Evolutionary conservation across 2,888 invertebrate genomes (phyloP), one percentile per base, ranked within the genome.

Genomic region (Scaptomyza polygonia): DNA sequence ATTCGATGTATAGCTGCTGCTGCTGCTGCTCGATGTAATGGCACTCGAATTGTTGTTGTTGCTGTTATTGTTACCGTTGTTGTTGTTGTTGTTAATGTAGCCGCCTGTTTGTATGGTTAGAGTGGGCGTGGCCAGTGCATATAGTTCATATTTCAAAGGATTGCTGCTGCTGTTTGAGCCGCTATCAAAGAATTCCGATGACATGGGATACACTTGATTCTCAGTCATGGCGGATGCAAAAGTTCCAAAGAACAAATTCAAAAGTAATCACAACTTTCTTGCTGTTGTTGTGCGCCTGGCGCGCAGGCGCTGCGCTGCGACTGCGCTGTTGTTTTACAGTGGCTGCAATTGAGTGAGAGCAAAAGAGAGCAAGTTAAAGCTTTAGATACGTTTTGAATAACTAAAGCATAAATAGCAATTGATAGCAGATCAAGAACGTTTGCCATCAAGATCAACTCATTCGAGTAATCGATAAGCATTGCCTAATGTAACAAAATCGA

Each of bases 151-250:
- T 73, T 91, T 91, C 64, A 91, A 66, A 51, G 90, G 79, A 79
- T 91, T 91, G 81, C 88, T 91, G 84, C 86, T 88, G 79, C 91
- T 90, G 73, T 90, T 91, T 63, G 92, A 91, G 77, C 91, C 90
- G 64, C 86, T 90, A 88, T 91, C 91, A 86, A 91, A 91, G 80
- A 91, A 90, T 81, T 91, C 92, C 72, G 91, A 89, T 84, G 91
- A 90, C 89, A 91, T 90, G 81, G 91, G 82, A 80, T 89, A 91
- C 67, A 91, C 52, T 88, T 91, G 91, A 84, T 92, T 91, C 73
- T 91, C 91, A 86, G 92, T 91, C 91, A 91, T 91, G 73, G 78
- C 89, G 81, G 81, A 62, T 32, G 12, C 12, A 27, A 29, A 16
- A 11, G 30, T 9, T 16, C 12, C 12, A 18, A 8, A 8, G 4